phyloP scores from a whole-genome alignment of 2,797 vertebrate genomes.

The Enteromius unitaeniatus region DNA sequence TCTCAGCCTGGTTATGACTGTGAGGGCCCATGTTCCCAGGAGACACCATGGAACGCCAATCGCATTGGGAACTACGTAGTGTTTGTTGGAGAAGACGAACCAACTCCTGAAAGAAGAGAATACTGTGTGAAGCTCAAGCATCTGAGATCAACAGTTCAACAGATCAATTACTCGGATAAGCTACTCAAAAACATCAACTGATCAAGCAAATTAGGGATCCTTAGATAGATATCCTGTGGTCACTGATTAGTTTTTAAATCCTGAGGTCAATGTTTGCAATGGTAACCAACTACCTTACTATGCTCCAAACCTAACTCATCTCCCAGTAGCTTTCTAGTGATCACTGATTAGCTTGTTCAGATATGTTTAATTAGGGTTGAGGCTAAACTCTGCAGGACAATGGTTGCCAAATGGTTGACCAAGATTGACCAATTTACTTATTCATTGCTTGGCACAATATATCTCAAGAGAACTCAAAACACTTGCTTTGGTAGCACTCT shows the following conservation, averaged over 20 bases:
- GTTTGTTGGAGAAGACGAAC: constrained; percentile 96
- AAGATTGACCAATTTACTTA: background rate
- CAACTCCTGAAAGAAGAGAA: constrained; percentile 81
- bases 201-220: background rate
- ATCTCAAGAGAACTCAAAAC: background rate
- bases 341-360: background rate
- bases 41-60: constrained; percentile 77
- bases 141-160: background rate
- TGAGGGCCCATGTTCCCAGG: background rate
- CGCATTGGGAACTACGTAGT: constrained; percentile 88
- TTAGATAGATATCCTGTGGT: no score
- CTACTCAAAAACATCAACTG: background rate
- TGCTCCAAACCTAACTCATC: background rate
- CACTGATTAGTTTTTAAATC: constrained; percentile 21
- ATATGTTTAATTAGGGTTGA: background rate
- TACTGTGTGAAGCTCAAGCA: background rate
- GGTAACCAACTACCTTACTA: background rate
- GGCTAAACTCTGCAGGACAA: background rate
- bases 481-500: background rate
- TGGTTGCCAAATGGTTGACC: no score
- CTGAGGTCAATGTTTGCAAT: constrained; percentile 1
- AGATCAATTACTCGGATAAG: background rate
- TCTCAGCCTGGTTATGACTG: constrained; percentile 2
- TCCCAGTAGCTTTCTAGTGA: background rate
- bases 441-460: background rate